These are phyloP conservation scores for Pseudonaja textilis DNA, from an alignment of 2,113 vertebrate species.

Conservation along the genomic window DNA sequence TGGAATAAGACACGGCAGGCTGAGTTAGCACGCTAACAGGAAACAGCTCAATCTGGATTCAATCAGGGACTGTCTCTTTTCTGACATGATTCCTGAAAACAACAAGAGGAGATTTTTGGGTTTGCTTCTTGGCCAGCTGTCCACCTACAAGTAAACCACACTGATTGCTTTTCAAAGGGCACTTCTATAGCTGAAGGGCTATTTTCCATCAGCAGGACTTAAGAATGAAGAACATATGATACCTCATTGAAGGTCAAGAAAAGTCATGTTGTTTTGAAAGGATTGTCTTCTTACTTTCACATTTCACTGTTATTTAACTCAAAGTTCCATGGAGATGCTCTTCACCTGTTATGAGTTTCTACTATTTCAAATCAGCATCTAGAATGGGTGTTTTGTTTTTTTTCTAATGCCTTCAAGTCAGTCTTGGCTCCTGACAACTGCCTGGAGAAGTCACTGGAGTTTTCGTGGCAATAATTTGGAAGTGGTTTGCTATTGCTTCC, in stretches of 20 bases:
- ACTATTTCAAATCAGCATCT: not conserved
- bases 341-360: not conserved
- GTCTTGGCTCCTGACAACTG: not conserved
- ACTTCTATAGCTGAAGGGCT: not conserved
- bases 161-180: slow-evolving; percentile 25
- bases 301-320: not conserved
- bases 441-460: not conserved
- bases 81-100: slow-evolving; percentile 64
- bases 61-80: slow-evolving; percentile 74
- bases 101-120: slow-evolving; percentile 45
- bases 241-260: not conserved
- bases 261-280: not conserved
- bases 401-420: not conserved
- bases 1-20: slow-evolving; percentile 57
- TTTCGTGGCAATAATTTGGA: not conserved
- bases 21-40: slow-evolving; percentile 77
- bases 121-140: slow-evolving; percentile 42
- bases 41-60: slow-evolving; percentile 86
- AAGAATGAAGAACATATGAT: accelerated
- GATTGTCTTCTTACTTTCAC: not conserved
- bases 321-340: not conserved
- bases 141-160: slow-evolving; percentile 34
- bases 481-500: not conserved
- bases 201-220: not conserved
- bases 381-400: not conserved